A percentile compares a stretch with the other conserved stretches of the same genome.
phyloP scores from a whole-genome alignment of 2,797 vertebrate genomes.

The Aeoliscus strigatus region DNA sequence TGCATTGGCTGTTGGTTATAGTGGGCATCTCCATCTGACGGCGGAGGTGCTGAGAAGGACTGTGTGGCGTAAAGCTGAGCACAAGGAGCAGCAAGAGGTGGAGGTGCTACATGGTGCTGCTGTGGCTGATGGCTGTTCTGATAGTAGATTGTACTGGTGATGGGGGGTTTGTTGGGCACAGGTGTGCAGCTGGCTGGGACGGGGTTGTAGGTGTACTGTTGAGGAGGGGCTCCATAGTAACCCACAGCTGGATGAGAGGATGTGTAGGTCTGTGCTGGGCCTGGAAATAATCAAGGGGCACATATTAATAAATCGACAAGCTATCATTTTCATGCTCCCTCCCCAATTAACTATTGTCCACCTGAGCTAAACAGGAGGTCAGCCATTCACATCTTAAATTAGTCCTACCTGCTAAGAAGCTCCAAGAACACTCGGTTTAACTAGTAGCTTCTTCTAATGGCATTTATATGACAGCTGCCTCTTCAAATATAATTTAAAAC shows the following conservation, averaged over 20 bases:
- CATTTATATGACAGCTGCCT: conserved; percentile 8
- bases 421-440: conserved; percentile 14
- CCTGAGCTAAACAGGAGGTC: neutral
- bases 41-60: conserved; percentile 49
- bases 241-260: conserved; percentile 72
- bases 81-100: conserved; percentile 57
- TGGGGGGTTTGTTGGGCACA: conserved; percentile 79
- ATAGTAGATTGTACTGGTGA: conserved; percentile 76
- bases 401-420: conserved; percentile 5
- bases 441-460: conserved; percentile 1
- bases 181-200: conserved; percentile 74
- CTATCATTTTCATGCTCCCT: too few relatives aligned
- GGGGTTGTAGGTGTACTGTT: conserved; percentile 73
- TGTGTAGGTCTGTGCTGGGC: conserved; percentile 78
- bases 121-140: conserved; percentile 72
- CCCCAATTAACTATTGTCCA: too few relatives aligned
- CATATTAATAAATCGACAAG: too few relatives aligned
- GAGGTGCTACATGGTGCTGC: conserved; percentile 63
- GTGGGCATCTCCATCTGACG: conserved; percentile 64
- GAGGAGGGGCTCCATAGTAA: conserved; percentile 71
- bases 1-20: conserved; percentile 68
- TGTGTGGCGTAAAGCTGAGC: conserved; percentile 60
- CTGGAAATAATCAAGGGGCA: conserved; percentile 57
- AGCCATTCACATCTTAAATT: neutral
- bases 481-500: neutral